Percentiles rank a stretch among this genome's conserved stretches.
Conservation (phyloP, 2,888 invertebrate genomes). For the Stenichneumon culpator region DNA sequence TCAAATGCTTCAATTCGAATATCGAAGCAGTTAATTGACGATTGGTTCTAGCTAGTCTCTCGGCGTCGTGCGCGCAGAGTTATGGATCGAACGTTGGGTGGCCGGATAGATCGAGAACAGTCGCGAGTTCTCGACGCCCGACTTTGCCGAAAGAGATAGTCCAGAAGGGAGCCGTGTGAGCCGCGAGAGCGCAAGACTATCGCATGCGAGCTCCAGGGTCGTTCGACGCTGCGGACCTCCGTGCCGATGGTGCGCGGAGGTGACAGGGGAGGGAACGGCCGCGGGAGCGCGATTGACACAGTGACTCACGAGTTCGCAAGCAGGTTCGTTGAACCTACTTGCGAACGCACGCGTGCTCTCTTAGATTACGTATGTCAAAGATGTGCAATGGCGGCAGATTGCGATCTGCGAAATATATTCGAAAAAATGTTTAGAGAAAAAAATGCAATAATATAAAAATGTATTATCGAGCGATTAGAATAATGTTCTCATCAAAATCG, state of each 20-base stretch:
- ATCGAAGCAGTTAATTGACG: constrained; percentile 25
- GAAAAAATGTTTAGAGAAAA: not conserved
- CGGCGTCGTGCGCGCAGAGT: constrained; percentile 28
- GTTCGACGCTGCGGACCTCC: constrained; percentile 65
- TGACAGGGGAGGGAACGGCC: constrained; percentile 33
- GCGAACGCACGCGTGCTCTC: constrained; percentile 69
- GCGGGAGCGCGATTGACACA: constrained; percentile 66
- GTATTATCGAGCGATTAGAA: not conserved
- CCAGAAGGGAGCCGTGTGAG: constrained; percentile 59
- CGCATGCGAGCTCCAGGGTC: constrained; percentile 67
- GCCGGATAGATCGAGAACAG: constrained; percentile 53
- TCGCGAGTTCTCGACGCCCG: constrained; percentile 20
- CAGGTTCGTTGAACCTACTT: constrained; percentile 68
- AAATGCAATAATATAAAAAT: not conserved
- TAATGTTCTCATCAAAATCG: not conserved
- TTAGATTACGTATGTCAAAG: constrained; percentile 39
- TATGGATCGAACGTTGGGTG: constrained; percentile 51
- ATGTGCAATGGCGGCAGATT: constrained; percentile 64
- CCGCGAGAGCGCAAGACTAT: constrained; percentile 59
- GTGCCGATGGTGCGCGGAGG: constrained; percentile 32
- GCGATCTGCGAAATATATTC: constrained; percentile 27
- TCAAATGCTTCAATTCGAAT: constrained; percentile 23
- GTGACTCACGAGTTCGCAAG: constrained; percentile 67
- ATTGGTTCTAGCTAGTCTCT: not conserved
- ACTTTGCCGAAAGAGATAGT: constrained; percentile 32